A percentile compares a stretch with the other conserved stretches of the same genome.
phyloP scores from a whole-genome alignment of 2,113 vertebrate species.

The Choloepus hoffmanni region DNA sequence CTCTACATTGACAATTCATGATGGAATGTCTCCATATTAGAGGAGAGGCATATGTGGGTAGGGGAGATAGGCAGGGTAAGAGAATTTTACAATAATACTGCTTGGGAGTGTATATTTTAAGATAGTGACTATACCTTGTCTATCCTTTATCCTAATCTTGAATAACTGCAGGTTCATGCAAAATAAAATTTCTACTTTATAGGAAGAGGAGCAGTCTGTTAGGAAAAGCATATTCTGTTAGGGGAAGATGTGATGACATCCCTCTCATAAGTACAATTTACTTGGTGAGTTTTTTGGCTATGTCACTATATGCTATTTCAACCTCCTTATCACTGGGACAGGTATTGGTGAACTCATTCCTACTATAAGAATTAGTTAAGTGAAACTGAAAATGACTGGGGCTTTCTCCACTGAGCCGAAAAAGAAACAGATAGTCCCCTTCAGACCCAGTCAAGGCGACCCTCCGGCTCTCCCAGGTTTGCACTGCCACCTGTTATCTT shows the following conservation, averaged over 20 bases:
- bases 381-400: too few species aligned
- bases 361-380: constrained; percentile 93
- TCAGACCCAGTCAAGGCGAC: too few species aligned
- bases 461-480: too few species aligned
- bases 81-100: constrained; percentile 74
- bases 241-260: constrained; percentile 49
- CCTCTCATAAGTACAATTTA: constrained; percentile 83
- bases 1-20: neutral
- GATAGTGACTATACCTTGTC: constrained; percentile 84
- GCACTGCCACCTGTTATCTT: constrained; percentile 93
- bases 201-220: constrained; percentile 86
- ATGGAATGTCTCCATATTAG: neutral
- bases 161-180: constrained; percentile 87
- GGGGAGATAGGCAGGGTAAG: neutral
- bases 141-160: constrained; percentile 82
- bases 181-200: constrained; percentile 83
- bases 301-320: constrained; percentile 97
- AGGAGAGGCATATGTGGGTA: neutral
- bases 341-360: constrained; percentile 99
- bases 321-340: constrained; percentile 98
- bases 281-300: constrained; percentile 98
- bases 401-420: too few species aligned
- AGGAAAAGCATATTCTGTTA: constrained; percentile 73
- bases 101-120: constrained; percentile 76
- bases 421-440: too few species aligned